Evolutionary conservation across 2,797 vertebrate genomes (phyloP).

Genomic region (Paguma larvata): DNA sequence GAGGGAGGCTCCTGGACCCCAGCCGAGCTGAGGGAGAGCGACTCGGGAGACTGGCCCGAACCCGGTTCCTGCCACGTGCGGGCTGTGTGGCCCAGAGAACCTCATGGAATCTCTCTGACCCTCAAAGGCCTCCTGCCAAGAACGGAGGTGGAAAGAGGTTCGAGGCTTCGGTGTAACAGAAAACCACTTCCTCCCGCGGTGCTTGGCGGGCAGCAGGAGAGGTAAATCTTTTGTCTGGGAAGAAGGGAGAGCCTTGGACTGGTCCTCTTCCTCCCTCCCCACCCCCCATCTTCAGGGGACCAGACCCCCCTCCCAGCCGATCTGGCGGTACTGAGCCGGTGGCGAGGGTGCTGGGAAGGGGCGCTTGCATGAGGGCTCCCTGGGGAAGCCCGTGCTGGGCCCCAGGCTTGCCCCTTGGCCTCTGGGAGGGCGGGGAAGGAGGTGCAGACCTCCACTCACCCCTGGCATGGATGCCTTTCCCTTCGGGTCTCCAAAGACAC

Average conservation of each 20-base stretch:
- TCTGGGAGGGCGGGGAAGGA: no score
- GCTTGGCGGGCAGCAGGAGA: not conserved
- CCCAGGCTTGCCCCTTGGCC: not conserved
- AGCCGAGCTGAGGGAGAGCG: not conserved
- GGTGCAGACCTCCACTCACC: rapidly evolving
- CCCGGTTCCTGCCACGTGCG: not conserved
- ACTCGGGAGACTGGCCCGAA: no score
- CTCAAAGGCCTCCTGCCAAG: not conserved
- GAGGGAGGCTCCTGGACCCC: not conserved
- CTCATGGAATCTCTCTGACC: not conserved
- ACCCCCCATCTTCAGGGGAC: rapidly evolving
- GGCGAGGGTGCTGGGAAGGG: rapidly evolving
- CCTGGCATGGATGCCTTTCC: rapidly evolving
- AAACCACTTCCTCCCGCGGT: not conserved
- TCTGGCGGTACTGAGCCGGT: rapidly evolving
- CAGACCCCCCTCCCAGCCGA: rapidly evolving
- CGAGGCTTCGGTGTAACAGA: not conserved
- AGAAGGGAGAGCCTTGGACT: not conserved
- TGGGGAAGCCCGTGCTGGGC: rapidly evolving
- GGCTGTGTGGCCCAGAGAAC: not conserved
- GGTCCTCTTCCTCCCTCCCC: not conserved
- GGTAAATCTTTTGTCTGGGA: no score
- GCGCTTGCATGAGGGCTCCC: no score
- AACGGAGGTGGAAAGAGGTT: not conserved
- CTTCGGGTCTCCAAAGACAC: not conserved